phyloP scores from a whole-genome alignment of 1,140 invertebrate genomes.

The Apocrypta bakeri region DNA sequence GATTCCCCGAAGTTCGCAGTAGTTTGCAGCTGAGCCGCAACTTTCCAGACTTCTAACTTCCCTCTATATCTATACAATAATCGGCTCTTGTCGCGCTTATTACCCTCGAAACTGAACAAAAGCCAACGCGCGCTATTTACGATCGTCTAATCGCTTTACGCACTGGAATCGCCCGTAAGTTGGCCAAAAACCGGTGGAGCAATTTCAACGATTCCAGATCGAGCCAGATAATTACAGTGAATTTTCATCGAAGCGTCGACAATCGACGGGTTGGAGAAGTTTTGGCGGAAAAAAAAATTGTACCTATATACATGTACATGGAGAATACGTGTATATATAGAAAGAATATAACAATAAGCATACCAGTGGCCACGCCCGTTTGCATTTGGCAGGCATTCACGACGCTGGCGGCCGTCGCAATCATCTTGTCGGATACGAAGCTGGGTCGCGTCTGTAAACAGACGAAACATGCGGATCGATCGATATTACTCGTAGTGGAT shows the following conservation, averaged over 20 bases:
- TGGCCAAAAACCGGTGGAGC: too few relatives aligned
- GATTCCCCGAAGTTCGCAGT: not conserved
- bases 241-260: too few relatives aligned
- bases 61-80: not conserved
- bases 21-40: not conserved
- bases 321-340: too few relatives aligned
- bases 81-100: too few relatives aligned
- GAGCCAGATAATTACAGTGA: too few relatives aligned
- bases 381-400: constrained; percentile 69
- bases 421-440: constrained; percentile 70
- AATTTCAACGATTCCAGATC: too few relatives aligned
- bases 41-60: not conserved
- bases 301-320: constrained; percentile 27
- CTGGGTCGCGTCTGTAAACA: constrained; percentile 62
- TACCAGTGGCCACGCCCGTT: constrained; percentile 67
- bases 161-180: too few relatives aligned
- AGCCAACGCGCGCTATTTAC: too few relatives aligned
- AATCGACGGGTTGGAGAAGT: too few relatives aligned
- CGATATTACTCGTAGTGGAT: too few relatives aligned
- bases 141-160: too few relatives aligned
- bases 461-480: constrained; percentile 29
- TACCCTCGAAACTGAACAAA: too few relatives aligned
- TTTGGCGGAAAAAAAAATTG: constrained; percentile 17
- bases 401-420: constrained; percentile 63
- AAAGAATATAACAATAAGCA: not conserved